Evolutionary conservation across 2,113 vertebrate species (phyloP).

Genomic region (Fukomys damarensis): DNA sequence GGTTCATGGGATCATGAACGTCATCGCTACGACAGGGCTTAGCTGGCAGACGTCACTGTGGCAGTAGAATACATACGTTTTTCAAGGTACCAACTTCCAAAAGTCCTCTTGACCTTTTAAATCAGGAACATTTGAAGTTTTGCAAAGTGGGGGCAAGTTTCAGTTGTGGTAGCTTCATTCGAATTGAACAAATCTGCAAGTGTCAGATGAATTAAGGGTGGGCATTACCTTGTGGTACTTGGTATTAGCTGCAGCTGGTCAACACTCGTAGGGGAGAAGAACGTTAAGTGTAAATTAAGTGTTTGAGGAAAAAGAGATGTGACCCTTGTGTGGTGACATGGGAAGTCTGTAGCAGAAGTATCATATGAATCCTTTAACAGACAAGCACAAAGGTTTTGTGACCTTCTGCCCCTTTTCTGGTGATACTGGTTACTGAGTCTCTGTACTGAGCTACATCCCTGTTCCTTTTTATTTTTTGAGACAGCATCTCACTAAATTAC

Average conservation of each 20-base stretch:
- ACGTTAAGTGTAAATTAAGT: neutral
- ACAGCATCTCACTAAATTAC: neutral
- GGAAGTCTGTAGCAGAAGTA: neutral
- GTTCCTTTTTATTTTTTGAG: neutral
- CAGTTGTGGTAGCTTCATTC: neutral
- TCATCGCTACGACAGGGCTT: neutral
- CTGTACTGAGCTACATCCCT: neutral
- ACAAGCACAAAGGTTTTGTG: neutral
- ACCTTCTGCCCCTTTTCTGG: neutral
- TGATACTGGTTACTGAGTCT: neutral
- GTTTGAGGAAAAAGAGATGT: neutral
- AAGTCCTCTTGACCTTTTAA: conserved; percentile 21
- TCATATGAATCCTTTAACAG: neutral
- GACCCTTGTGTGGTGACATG: neutral
- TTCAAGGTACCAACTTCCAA: conserved; percentile 6
- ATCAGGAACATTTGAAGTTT: neutral
- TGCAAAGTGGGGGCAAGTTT: neutral
- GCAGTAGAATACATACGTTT: neutral
- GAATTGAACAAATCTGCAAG: conserved; percentile 3
- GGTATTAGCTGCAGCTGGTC: neutral
- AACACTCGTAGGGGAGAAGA: neutral
- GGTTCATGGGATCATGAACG: neutral
- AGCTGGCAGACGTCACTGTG: neutral
- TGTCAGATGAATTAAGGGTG: neutral
- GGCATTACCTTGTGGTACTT: neutral